phyloP scores from a whole-genome alignment of 2,113 vertebrate genomes.

The Vicugna pacos region DNA sequence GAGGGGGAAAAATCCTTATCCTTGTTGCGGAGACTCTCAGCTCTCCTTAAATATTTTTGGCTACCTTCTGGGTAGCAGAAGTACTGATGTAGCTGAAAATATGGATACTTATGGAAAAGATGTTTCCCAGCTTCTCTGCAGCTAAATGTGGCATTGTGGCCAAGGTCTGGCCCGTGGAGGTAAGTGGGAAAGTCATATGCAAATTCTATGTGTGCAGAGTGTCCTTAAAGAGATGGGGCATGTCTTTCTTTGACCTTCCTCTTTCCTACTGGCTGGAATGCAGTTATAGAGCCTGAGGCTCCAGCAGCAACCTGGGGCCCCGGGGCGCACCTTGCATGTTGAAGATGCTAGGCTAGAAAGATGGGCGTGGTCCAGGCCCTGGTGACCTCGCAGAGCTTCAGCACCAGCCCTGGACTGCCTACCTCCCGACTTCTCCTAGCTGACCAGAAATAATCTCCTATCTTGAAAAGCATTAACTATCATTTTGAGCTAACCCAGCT shows the following conservation, averaged over 20 bases:
- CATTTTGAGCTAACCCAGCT: neutral
- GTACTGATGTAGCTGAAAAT: neutral
- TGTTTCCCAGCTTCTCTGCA: neutral
- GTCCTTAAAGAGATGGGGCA: neutral
- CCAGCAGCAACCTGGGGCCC: too few species aligned
- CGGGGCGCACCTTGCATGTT: fast-evolving
- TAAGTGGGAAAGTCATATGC: neutral
- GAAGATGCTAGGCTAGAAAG: neutral
- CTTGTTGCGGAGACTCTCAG: neutral
- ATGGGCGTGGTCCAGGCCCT: neutral
- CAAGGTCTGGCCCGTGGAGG: neutral
- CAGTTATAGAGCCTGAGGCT: neutral
- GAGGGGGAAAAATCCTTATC: too few species aligned
- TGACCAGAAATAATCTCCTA: neutral
- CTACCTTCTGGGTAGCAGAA: neutral
- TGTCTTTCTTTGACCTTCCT: neutral
- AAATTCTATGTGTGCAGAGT: neutral
- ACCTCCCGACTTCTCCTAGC: neutral
- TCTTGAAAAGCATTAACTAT: neutral
- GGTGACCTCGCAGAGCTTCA: neutral
- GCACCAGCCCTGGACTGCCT: neutral
- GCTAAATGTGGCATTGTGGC: neutral
- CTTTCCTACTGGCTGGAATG: neutral
- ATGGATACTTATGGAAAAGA: neutral
- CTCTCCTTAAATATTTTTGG: neutral